Conservation (phyloP, 64 coral and sea anemone species). For the Stichodactyla mertensii region DNA sequence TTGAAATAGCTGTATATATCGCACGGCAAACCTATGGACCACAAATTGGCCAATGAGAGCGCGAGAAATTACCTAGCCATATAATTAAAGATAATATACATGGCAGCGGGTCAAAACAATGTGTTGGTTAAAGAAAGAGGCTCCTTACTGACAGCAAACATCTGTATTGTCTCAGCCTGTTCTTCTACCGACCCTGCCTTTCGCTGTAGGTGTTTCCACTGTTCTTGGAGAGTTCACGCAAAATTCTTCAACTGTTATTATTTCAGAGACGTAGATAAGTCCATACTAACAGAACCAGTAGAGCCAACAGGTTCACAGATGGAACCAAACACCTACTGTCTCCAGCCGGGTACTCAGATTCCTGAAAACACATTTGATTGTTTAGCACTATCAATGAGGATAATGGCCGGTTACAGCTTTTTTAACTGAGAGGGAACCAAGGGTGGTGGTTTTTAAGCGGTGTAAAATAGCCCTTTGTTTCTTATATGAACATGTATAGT, state of each 20-base stretch:
- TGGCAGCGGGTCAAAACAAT: background rate
- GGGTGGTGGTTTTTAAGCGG: no score
- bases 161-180: no score
- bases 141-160: background rate
- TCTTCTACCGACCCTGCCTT: background rate
- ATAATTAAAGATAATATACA: background rate
- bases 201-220: background rate
- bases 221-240: background rate
- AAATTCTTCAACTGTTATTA: background rate
- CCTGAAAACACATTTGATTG: background rate
- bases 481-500: no score
- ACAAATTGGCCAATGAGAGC: background rate
- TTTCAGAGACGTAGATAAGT: background rate
- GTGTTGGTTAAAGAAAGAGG: background rate
- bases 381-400: background rate
- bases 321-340: background rate
- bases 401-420: background rate
- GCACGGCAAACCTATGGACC: background rate
- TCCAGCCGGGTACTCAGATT: conserved; percentile 14
- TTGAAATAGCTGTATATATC: no score
- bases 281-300: background rate
- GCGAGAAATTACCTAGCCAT: background rate
- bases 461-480: no score
- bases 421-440: no score
- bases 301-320: background rate